Conservation (phyloP, 2,113 vertebrate species). For the Aptenodytes forsteri region DNA sequence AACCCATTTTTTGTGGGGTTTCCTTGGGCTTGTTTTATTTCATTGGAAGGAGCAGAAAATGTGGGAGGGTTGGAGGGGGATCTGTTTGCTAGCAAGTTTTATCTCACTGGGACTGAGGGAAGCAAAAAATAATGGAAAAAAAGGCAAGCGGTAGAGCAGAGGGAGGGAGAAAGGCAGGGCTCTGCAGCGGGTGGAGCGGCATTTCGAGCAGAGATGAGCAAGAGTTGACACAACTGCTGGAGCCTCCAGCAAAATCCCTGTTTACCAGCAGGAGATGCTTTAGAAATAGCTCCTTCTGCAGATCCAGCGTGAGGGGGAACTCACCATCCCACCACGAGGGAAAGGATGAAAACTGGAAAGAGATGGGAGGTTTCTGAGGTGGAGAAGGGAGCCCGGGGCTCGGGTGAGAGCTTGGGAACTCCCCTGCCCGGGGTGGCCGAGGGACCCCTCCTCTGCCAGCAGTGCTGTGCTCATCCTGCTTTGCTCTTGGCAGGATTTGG, state of each 20-base stretch:
- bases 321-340: background rate
- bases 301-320: background rate
- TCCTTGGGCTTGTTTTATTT: background rate
- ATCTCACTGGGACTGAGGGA: slow-evolving; percentile 1
- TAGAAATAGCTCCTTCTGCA: background rate
- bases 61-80: background rate
- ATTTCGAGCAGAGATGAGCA: background rate
- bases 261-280: background rate
- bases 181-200: background rate
- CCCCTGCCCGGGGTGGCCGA: rapidly evolving
- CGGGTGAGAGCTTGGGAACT: background rate
- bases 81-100: slow-evolving; percentile 26
- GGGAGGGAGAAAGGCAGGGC: background rate
- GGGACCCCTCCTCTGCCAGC: background rate
- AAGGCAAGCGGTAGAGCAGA: background rate
- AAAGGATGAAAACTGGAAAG: background rate
- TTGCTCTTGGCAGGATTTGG: slow-evolving; percentile 4
- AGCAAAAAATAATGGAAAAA: background rate
- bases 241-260: slow-evolving; percentile 7
- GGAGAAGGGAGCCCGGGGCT: background rate
- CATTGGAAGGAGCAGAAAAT: slow-evolving; percentile 3
- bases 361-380: background rate
- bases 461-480: background rate
- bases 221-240: background rate
- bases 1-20: background rate